phyloP scores from a whole-genome alignment of 2,113 vertebrate genomes.

The Rhineura floridana region DNA sequence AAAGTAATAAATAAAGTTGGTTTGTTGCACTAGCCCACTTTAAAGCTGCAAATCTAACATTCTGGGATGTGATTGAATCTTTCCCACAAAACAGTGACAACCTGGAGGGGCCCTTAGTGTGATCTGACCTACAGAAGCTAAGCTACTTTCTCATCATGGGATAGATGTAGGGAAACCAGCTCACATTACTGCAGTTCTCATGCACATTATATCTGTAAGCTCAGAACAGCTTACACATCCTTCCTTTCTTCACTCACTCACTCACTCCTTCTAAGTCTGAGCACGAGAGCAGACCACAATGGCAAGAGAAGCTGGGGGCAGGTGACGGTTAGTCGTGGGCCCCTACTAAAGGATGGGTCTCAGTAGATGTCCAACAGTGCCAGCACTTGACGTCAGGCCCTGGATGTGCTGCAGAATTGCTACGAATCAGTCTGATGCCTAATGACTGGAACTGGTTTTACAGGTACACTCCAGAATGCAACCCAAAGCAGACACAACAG shows the following conservation, averaged over 20 bases:
- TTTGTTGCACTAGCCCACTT: too few relatives aligned
- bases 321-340: too few relatives aligned
- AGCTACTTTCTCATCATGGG: neutral
- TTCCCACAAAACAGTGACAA: too few relatives aligned
- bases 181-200: neutral
- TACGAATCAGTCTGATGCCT: neutral
- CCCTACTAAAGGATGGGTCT: neutral
- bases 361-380: neutral
- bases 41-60: too few relatives aligned
- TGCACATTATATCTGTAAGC: neutral
- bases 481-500: fast-evolving
- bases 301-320: too few relatives aligned
- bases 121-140: neutral
- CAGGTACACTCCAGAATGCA: too few relatives aligned
- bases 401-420: neutral
- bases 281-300: neutral
- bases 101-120: too few relatives aligned
- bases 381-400: neutral
- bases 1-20: too few relatives aligned
- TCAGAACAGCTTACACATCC: neutral
- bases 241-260: neutral
- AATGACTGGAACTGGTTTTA: neutral
- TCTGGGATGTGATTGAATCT: too few relatives aligned
- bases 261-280: neutral
- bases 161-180: neutral